These are phyloP conservation scores for Sebastes nivosus DNA, from an alignment of 2,797 vertebrate species.

Conservation along the genomic window DNA sequence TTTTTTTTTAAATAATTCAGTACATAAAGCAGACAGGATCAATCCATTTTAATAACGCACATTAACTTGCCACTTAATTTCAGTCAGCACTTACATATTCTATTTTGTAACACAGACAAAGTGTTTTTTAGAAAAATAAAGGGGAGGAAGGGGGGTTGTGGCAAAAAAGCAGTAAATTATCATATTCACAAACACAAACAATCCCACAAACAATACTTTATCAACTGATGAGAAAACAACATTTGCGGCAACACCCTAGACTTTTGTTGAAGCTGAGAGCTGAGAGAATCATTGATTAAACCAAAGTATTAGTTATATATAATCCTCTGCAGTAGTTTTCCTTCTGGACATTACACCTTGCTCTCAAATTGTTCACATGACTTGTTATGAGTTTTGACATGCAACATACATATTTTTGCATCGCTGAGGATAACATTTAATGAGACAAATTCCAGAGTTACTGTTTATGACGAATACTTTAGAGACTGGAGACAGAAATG, in stretches of 20 bases:
- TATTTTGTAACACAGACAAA: conserved; percentile 86
- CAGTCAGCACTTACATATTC: conserved; percentile 92
- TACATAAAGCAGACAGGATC: conserved; percentile 91
- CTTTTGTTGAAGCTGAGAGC: conserved; percentile 65
- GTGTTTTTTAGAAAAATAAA: conserved; percentile 75
- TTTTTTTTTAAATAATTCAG: conserved; percentile 83
- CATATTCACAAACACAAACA: conserved; percentile 86
- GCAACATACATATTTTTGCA: conserved; percentile 80
- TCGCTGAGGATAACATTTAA: conserved; percentile 70
- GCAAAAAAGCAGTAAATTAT: conserved; percentile 60
- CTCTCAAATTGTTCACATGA: conserved; percentile 58
- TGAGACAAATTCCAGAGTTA: conserved; percentile 70
- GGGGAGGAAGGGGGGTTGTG: conserved; percentile 30
- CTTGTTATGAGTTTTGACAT: conserved; percentile 72
- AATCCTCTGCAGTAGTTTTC: conserved; percentile 72
- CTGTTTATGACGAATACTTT: conserved; percentile 54
- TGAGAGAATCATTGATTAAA: conserved; percentile 61
- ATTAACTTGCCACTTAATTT: conserved; percentile 92
- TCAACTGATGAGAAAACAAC: conserved; percentile 75
- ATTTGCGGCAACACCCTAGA: conserved; percentile 68
- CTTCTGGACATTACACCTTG: conserved; percentile 62
- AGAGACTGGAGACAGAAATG: conserved; percentile 58
- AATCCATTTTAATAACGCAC: conserved; percentile 91
- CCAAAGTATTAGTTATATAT: conserved; percentile 60
- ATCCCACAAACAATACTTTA: conserved; percentile 84